Percentiles rank a stretch among this genome's conserved stretches.
phyloP scores from a whole-genome alignment of 2,797 vertebrate genomes.

The Manis crassicaudata region DNA sequence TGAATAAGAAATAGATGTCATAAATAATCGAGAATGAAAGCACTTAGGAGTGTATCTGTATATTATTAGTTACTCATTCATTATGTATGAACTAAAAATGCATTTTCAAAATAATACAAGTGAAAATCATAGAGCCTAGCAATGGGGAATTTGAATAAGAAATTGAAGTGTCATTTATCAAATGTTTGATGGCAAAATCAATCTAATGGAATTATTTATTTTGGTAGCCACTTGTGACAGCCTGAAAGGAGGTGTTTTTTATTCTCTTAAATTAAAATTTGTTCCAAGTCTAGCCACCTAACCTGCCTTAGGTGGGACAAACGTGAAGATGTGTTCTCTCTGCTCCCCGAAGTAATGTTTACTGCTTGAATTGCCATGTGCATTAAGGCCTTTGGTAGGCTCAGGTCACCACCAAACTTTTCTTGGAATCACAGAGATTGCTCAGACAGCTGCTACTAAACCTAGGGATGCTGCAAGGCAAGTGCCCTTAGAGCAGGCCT shows the following conservation, averaged over 20 bases:
- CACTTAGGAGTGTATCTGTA: constrained; percentile 48
- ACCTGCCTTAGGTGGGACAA: background rate
- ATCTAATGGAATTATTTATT: constrained; percentile 39
- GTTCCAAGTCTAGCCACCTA: background rate
- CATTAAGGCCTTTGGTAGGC: background rate
- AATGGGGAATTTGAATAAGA: constrained; percentile 36
- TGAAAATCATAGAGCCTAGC: constrained; percentile 29
- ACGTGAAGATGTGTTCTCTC: background rate
- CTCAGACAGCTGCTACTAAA: background rate
- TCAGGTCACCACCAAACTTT: background rate
- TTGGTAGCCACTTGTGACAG: background rate
- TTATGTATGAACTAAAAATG: constrained; percentile 61
- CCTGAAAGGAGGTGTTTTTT: background rate
- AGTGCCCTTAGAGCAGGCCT: background rate
- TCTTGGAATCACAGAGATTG: background rate
- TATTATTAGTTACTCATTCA: constrained; percentile 66
- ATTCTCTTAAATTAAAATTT: background rate
- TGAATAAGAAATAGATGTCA: constrained; percentile 53
- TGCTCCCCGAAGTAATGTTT: background rate
- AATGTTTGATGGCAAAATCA: constrained; percentile 36
- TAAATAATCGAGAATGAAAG: constrained; percentile 62
- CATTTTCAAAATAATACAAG: constrained; percentile 62
- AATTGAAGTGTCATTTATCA: constrained; percentile 30
- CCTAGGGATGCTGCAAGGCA: background rate
- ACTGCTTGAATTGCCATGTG: background rate